Percentiles rank a stretch among this genome's conserved stretches.
Evolutionary conservation across 2,888 invertebrate species (phyloP).

Genomic region (Desoria tigrina): DNA sequence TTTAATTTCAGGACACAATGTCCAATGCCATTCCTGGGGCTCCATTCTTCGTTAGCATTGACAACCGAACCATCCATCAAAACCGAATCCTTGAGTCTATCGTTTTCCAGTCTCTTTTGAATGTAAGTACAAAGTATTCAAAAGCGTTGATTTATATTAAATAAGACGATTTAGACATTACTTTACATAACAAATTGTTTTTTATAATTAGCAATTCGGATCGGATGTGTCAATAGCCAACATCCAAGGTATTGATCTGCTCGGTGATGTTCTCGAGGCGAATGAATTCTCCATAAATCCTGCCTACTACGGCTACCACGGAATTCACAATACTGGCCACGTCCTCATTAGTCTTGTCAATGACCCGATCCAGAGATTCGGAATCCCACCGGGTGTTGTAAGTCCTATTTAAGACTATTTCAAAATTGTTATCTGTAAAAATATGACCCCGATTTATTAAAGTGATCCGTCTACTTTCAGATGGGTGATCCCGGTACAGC

Average conservation of each 20-base stretch:
- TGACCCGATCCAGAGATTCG: conserved; percentile 59
- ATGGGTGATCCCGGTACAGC: conserved; percentile 78
- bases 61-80: conserved; percentile 33
- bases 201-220: too few relatives aligned
- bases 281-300: conserved; percentile 56
- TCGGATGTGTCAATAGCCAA: too few relatives aligned
- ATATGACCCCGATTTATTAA: too few relatives aligned
- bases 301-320: conserved; percentile 64
- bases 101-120: conserved; percentile 28
- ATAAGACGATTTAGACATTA: too few relatives aligned
- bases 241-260: conserved; percentile 69
- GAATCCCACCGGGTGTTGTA: conserved; percentile 36
- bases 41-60: conserved; percentile 34
- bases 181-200: too few relatives aligned
- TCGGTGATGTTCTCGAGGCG: conserved; percentile 79
- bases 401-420: too few relatives aligned
- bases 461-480: too few relatives aligned
- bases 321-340: conserved; percentile 69
- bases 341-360: conserved; percentile 74
- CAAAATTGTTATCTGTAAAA: too few relatives aligned
- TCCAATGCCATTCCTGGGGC: conserved; percentile 29
- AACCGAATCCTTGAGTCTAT: conserved; percentile 35
- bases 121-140: too few relatives aligned
- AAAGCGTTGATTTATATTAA: too few relatives aligned
- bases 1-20: conserved; percentile 33